These are phyloP conservation scores for Clavelina lepadiformis DNA, from an alignment of 23 tunicate species.

Conservation along the genomic window DNA sequence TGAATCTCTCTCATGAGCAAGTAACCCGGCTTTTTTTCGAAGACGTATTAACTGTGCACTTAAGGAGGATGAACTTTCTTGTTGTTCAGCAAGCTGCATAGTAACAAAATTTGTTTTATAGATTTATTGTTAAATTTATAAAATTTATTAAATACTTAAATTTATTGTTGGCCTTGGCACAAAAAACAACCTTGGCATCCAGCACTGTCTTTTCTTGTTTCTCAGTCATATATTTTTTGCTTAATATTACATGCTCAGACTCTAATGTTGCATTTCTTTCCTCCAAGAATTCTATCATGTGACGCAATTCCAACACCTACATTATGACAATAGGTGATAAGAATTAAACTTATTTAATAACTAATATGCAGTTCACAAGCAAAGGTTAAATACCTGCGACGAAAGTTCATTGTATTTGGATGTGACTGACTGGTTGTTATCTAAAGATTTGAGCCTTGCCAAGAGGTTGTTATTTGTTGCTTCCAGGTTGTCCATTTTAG, in stretches of 20 bases:
- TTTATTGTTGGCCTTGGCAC: too few relatives aligned
- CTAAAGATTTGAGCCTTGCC: conserved; percentile 20
- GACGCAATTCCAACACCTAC: conserved; percentile 19
- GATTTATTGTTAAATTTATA: too few relatives aligned
- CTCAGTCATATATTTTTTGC: not conserved
- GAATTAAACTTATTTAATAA: not conserved
- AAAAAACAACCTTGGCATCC: conserved; percentile 1
- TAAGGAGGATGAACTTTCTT: conserved; percentile 10
- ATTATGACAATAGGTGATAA: not conserved
- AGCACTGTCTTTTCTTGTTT: not conserved
- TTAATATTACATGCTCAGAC: not conserved
- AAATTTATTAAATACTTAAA: too few relatives aligned
- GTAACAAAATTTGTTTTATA: too few relatives aligned
- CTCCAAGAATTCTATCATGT: not conserved
- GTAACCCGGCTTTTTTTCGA: conserved; percentile 27
- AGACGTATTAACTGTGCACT: conserved; percentile 41
- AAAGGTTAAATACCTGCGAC: not conserved
- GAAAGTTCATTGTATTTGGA: not conserved
- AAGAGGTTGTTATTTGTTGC: conserved; percentile 25
- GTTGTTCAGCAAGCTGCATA: conserved; percentile 28
- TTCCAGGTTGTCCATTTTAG: conserved; percentile 17
- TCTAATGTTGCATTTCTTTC: conserved; percentile 1
- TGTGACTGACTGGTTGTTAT: conserved; percentile 3
- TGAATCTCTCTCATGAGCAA: conserved; percentile 56
- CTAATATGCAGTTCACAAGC: not conserved